A percentile compares a stretch with the other conserved stretches of the same genome.
phyloP scores from a whole-genome alignment of 2,888 invertebrate species.

The Galeruca laticollis region DNA sequence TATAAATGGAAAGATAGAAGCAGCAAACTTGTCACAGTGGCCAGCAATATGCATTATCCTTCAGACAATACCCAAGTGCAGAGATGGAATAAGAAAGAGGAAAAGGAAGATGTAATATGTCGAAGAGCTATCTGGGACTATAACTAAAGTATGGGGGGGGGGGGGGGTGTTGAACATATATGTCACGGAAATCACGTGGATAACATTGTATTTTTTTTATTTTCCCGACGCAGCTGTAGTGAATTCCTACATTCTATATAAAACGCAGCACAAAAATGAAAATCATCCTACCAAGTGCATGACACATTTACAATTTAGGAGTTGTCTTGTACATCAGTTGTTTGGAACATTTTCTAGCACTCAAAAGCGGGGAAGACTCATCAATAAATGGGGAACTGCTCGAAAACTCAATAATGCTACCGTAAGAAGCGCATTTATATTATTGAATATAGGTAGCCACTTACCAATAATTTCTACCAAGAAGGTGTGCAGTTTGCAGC shows the following conservation, averaged over 20 bases:
- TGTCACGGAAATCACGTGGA: no score
- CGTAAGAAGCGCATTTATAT: neutral
- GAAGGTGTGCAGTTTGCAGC: no score
- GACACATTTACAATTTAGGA: slow-evolving; percentile 21
- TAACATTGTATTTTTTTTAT: no score
- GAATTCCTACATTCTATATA: slow-evolving; percentile 15
- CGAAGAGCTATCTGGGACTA: slow-evolving; percentile 27
- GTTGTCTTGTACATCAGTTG: slow-evolving; percentile 15
- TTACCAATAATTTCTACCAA: no score
- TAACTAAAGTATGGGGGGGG: slow-evolving; percentile 23
- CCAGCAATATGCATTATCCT: slow-evolving; percentile 32
- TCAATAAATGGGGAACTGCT: slow-evolving; percentile 16
- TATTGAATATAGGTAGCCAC: no score
- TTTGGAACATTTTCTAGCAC: slow-evolving; percentile 24
- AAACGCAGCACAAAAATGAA: neutral
- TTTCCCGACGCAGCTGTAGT: no score
- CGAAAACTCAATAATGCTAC: no score
- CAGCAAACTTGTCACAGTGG: slow-evolving; percentile 21
- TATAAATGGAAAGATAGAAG: slow-evolving; percentile 35
- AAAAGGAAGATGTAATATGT: slow-evolving; percentile 32
- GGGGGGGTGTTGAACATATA: no score
- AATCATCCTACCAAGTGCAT: slow-evolving; percentile 17
- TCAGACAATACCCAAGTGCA: slow-evolving; percentile 18
- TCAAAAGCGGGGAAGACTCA: slow-evolving; percentile 15
- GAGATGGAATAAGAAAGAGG: slow-evolving; percentile 25